A percentile compares a stretch with the other conserved stretches of the same genome.
Evolutionary conservation across 2,797 vertebrate genomes (phyloP).

Genomic region (Sebastes paucispinis): DNA sequence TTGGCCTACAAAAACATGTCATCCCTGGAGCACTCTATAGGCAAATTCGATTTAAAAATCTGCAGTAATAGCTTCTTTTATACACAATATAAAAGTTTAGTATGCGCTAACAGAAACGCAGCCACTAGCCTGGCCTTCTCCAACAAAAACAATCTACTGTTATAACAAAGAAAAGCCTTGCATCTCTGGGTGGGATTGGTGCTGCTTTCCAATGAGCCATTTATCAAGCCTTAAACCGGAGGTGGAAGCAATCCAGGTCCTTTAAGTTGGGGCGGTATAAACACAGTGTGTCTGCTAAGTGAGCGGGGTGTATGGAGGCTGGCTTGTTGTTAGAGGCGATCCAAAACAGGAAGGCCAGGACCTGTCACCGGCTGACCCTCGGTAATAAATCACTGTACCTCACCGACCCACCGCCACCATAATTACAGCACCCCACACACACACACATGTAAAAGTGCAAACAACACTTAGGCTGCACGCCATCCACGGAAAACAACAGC

Average conservation of each 20-base stretch:
- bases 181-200: slow-evolving; percentile 49
- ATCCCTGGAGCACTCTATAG: no score
- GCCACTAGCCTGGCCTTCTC: slow-evolving; percentile 19
- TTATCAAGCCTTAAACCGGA: slow-evolving; percentile 70
- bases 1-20: no score
- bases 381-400: slow-evolving; percentile 82
- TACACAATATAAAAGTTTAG: slow-evolving; percentile 21
- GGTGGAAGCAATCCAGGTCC: slow-evolving; percentile 64
- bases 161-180: slow-evolving; percentile 38
- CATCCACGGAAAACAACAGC: slow-evolving; percentile 17
- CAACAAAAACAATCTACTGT: slow-evolving; percentile 59
- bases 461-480: slow-evolving; percentile 36
- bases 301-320: slow-evolving; percentile 75
- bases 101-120: slow-evolving; percentile 25
- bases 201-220: slow-evolving; percentile 76
- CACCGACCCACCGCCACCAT: slow-evolving; percentile 60
- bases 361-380: slow-evolving; percentile 76
- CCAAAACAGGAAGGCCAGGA: slow-evolving; percentile 70
- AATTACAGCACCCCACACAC: slow-evolving; percentile 68
- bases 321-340: slow-evolving; percentile 70
- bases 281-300: slow-evolving; percentile 76
- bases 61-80: background rate
- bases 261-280: slow-evolving; percentile 68
- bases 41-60: background rate
- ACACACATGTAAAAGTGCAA: slow-evolving; percentile 33